Evolutionary conservation across 2,888 invertebrate species (phyloP).

Genomic region (Ennomos quercinarius): DNA sequence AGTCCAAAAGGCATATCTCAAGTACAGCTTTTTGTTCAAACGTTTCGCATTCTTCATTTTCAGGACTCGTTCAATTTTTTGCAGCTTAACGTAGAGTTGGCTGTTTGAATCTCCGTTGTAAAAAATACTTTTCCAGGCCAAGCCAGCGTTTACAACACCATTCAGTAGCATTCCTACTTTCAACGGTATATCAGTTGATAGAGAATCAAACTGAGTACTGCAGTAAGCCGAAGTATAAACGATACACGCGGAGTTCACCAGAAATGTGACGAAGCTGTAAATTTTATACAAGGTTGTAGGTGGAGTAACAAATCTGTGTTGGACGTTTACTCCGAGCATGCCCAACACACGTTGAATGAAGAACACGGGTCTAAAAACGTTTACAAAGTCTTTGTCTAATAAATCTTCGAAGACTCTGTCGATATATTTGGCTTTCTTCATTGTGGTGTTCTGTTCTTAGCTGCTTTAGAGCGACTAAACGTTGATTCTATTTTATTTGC

Average conservation of each 20-base stretch:
- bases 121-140: conserved; percentile 51
- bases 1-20: conserved; percentile 24
- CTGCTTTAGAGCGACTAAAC: conserved; percentile 1
- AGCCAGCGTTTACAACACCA: conserved; percentile 41
- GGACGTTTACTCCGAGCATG: conserved; percentile 56
- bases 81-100: conserved; percentile 64
- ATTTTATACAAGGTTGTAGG: conserved; percentile 49
- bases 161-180: conserved; percentile 50
- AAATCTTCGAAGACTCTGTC: conserved; percentile 49
- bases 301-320: conserved; percentile 58
- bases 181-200: conserved; percentile 47
- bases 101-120: conserved; percentile 42
- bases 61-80: conserved; percentile 61
- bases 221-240: conserved; percentile 44
- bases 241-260: conserved; percentile 44
- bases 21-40: conserved; percentile 46
- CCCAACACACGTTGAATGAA: conserved; percentile 53
- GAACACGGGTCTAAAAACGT: conserved; percentile 57
- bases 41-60: conserved; percentile 46
- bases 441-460: conserved; percentile 5
- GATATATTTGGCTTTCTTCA: conserved; percentile 31
- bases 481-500: not conserved
- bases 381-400: conserved; percentile 61
- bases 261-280: conserved; percentile 52
- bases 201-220: conserved; percentile 38